phyloP scores from a whole-genome alignment of 2,797 vertebrate species.

The Orestias chungarensis region DNA sequence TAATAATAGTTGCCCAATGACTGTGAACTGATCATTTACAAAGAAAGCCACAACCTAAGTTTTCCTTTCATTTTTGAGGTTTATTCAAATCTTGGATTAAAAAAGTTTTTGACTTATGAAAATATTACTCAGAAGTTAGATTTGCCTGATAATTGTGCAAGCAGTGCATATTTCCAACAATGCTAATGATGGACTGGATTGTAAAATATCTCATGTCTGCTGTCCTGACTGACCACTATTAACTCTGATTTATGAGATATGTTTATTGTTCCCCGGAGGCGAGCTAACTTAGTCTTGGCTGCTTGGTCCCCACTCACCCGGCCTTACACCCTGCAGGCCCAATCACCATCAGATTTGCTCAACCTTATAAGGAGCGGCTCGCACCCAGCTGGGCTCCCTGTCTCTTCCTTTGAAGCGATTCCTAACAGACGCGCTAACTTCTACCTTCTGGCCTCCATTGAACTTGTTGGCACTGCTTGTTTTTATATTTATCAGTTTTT shows the following conservation, averaged over 20 bases:
- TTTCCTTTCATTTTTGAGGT: too few relatives aligned
- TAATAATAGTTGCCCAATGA: too few relatives aligned
- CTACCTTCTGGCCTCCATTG: slow-evolving; percentile 39
- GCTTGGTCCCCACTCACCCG: slow-evolving; percentile 10
- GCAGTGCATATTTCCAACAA: too few relatives aligned
- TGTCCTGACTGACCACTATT: slow-evolving; percentile 27
- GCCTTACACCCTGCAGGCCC: slow-evolving; percentile 30
- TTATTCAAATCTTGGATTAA: too few relatives aligned
- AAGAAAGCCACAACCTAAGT: too few relatives aligned
- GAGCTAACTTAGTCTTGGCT: slow-evolving; percentile 49
- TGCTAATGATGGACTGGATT: background rate
- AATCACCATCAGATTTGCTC: slow-evolving; percentile 7
- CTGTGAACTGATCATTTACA: too few relatives aligned
- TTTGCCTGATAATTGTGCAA: too few relatives aligned
- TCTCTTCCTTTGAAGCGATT: slow-evolving; percentile 16
- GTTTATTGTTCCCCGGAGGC: slow-evolving; percentile 37
- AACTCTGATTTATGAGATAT: slow-evolving; percentile 29
- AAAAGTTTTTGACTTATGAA: too few relatives aligned
- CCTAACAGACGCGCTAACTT: slow-evolving; percentile 28
- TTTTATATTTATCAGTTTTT: background rate
- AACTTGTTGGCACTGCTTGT: slow-evolving; percentile 28
- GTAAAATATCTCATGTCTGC: background rate
- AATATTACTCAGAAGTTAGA: too few relatives aligned
- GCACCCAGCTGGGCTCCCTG: slow-evolving; percentile 34
- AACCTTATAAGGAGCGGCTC: slow-evolving; percentile 6